Evolutionary conservation across 2,797 vertebrate genomes (phyloP), one percentile per base, ranked within the genome.

Genomic region (Pipistrellus pygmaeus): DNA sequence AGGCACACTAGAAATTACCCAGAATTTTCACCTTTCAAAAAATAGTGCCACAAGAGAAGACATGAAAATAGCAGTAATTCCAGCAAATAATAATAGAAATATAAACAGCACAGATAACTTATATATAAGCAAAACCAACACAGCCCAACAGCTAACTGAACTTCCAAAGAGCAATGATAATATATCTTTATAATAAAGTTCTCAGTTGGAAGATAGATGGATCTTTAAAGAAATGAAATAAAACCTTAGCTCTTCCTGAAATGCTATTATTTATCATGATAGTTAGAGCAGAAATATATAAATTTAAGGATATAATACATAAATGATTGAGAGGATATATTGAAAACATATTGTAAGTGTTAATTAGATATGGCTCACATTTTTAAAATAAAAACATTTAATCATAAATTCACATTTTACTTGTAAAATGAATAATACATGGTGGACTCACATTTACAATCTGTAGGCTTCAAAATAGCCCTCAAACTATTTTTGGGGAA

Each of bases 61-160:
- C 38, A 41, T 51, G 32, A 11, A 77, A 51, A 46, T 25, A 27
- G 9, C 68, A n/a, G 2, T 21, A 25, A 10, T 15, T 27, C 27
- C 27, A 41, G 20, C 2, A 51, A 41, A n/a, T 77, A n/a, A 53
- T 23, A 35, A 41, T 9, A 57, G 6, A 13, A 38, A 57, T 2
- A 6, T 32, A 82, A 60, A 91, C 20, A 44, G 17, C 27, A 35
- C 8, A 5, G 20, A 3, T 21, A 69, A 55, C 51, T 72, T 23
- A 3, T 15, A 3, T 8, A 7, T 2, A 21, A 73, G 8, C 38
- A 62, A 55, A 48, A 30, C 35, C 5, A 30, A 38, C 9, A 9
- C 1, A 62, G 11, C 64, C 7, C 38, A 27, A 11, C 0, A 9
- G 2, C n/a, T n/a, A 21, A 18, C 0, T 44, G 48, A 41, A 30